phyloP scores from a whole-genome alignment of 2,113 vertebrate genomes.

The Crocuta crocuta region DNA sequence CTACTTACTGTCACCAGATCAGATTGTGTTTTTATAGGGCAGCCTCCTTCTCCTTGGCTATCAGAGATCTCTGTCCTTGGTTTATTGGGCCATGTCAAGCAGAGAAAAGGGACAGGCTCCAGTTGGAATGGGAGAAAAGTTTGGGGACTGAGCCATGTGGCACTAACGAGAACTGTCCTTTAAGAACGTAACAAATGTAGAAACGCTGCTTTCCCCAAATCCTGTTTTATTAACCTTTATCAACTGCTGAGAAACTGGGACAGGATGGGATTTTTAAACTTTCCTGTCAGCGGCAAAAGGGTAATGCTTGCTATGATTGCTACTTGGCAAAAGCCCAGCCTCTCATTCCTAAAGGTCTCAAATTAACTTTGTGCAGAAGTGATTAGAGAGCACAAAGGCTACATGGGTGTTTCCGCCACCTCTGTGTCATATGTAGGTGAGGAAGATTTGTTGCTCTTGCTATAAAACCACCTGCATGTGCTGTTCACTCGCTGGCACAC shows the following conservation, averaged over 20 bases:
- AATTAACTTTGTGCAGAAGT: constrained; percentile 64
- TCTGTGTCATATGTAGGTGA: constrained; percentile 8
- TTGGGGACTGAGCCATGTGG: constrained; percentile 24
- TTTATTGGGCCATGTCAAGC: background rate
- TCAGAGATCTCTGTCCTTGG: background rate
- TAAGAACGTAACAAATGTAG: constrained; percentile 71
- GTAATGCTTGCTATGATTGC: constrained; percentile 81
- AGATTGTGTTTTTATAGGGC: background rate
- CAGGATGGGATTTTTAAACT: constrained; percentile 83
- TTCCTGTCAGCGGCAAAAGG: constrained; percentile 84
- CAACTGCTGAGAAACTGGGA: constrained; percentile 75
- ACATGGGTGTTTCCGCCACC: background rate
- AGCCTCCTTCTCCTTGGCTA: background rate
- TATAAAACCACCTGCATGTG: background rate
- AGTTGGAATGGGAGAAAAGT: constrained; percentile 43
- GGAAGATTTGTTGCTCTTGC: constrained; percentile 26
- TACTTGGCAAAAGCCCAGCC: constrained; percentile 79
- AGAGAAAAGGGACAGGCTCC: background rate
- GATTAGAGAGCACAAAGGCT: constrained; percentile 38
- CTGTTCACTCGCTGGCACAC: background rate
- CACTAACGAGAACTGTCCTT: constrained; percentile 66
- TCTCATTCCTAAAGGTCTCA: constrained; percentile 77
- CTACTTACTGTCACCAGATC: constrained; percentile 27
- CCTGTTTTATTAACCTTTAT: constrained; percentile 87
- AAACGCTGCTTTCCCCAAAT: constrained; percentile 75